Evolutionary conservation across 2,113 vertebrate genomes (phyloP), one percentile per base, ranked within the genome.

Genomic region (Saguinus imperator): DNA sequence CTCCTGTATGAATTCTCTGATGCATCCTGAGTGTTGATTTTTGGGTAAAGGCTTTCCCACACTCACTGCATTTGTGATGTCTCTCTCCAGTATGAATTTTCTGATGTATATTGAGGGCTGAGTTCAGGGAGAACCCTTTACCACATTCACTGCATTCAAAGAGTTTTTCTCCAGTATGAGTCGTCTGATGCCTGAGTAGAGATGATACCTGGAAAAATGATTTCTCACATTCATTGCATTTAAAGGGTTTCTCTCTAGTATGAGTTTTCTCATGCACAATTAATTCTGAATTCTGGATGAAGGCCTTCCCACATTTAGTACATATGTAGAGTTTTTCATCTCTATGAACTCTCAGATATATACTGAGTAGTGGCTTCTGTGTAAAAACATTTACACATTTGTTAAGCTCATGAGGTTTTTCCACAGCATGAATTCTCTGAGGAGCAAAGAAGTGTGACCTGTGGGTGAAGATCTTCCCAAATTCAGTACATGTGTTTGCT

Each of bases 131-230:
- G 79, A 98, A 98, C 55, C 87, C 97, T 94, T 98, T 98, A 13
- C 97, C 98, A 92, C 97, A 98, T 85, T 98, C 94, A 16, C 92
- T 96, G 82, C 98, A 98, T 77, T 94, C 95, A 77, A 98, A 98
- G 37, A 95, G 95, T 88, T 98, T 98, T 87, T 98, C 97, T 52
- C 94, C 94, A 29, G 76, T 97, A 89, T 98, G 97, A 72, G 50
- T 76, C 83, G 94, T 95, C 87, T 98, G 98, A 83, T 98, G 98
- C 75, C 95, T 98, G 55, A 96, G 82, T 27, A 98, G 94, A 87
- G 97, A 98, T 55, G 97, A 97, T n/a, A 97, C 77, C 50, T 97
- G 97, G 21, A 94, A 96, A 97, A 98, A 98, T 55, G 95, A 97
- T 87, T 98, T 98, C 75, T 94, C 98, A 94, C 98, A 98, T 64